These are phyloP conservation scores for Drosophila nigromelanica DNA, from an alignment of 1,140 invertebrate genomes.

Conservation along the genomic window DNA sequence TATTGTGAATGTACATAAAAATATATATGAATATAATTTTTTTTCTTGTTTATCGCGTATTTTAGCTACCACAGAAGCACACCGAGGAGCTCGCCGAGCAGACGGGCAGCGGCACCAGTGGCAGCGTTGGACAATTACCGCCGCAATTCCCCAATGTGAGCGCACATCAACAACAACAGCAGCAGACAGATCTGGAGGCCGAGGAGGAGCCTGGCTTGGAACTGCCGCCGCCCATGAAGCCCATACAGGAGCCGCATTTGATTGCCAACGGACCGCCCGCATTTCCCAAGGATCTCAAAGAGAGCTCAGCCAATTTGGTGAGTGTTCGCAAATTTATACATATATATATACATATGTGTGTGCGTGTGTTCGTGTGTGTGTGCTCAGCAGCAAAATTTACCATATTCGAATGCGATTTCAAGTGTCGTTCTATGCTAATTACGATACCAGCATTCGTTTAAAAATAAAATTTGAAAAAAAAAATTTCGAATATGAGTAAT, in stretches of 20 bases:
- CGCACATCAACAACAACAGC: conserved; percentile 60
- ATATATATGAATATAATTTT: conserved; percentile 21
- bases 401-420: too few relatives aligned
- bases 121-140: conserved; percentile 39
- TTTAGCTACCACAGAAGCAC: conserved; percentile 73
- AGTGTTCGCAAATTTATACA: conserved; percentile 54
- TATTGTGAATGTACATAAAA: neutral
- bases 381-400: too few relatives aligned
- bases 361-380: too few relatives aligned
- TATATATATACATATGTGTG: neutral
- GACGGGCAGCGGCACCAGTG: conserved; percentile 56
- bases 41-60: conserved; percentile 29
- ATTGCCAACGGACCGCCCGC: conserved; percentile 85
- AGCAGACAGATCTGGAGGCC: conserved; percentile 85
- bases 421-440: too few relatives aligned
- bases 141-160: conserved; percentile 58
- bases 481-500: too few relatives aligned
- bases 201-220: conserved; percentile 92
- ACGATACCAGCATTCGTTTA: too few relatives aligned
- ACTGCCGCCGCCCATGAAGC: conserved; percentile 97
- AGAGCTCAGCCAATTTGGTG: conserved; percentile 88
- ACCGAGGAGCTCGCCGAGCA: conserved; percentile 67
- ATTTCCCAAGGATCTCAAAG: conserved; percentile 86
- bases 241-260: conserved; percentile 89
- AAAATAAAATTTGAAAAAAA: too few relatives aligned